These are phyloP conservation scores for Pollenia labialis DNA, from an alignment of 2,888 invertebrate genomes.

Conservation along the genomic window DNA sequence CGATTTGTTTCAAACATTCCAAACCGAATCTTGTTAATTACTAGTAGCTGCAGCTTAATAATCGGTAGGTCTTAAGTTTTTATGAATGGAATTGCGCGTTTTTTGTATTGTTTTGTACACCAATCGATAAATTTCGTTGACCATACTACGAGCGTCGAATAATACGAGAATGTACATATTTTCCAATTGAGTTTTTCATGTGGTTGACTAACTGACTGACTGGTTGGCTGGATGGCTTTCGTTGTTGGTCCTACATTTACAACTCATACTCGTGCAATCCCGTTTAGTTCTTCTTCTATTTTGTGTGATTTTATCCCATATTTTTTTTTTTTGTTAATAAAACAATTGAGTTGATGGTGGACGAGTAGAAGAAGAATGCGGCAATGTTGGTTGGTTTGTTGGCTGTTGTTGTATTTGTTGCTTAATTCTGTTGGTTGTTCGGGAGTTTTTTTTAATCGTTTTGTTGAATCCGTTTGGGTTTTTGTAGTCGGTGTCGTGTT, in stretches of 20 bases:
- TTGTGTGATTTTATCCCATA: constrained; percentile 14
- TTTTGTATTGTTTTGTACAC: constrained; percentile 77
- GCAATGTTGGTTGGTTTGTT: constrained; percentile 51
- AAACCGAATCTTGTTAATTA: constrained; percentile 34
- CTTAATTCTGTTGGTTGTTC: constrained; percentile 36
- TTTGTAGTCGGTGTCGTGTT: constrained; percentile 20
- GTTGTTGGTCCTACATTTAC: constrained; percentile 52
- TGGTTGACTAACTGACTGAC: constrained; percentile 38
- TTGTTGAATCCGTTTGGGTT: constrained; percentile 42
- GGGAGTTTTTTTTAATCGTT: constrained; percentile 27
- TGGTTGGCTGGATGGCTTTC: constrained; percentile 27
- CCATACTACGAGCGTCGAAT: constrained; percentile 52
- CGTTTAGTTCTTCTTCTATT: constrained; percentile 64
- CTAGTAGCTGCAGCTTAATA: neutral
- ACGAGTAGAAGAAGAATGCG: constrained; percentile 31
- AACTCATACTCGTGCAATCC: constrained; percentile 46
- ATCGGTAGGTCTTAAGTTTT: constrained; percentile 78
- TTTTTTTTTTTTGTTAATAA: constrained; percentile 13
- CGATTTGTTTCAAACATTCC: neutral
- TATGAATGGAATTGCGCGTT: constrained; percentile 83
- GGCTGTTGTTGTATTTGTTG: constrained; percentile 17
- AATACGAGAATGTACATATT: neutral
- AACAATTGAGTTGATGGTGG: constrained; percentile 44
- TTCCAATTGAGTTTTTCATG: constrained; percentile 56
- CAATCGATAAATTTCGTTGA: constrained; percentile 83